Percentiles rank a stretch among this genome's conserved stretches.
phyloP scores from a whole-genome alignment of 1,140 invertebrate genomes.

The Bombus consobrinus region DNA sequence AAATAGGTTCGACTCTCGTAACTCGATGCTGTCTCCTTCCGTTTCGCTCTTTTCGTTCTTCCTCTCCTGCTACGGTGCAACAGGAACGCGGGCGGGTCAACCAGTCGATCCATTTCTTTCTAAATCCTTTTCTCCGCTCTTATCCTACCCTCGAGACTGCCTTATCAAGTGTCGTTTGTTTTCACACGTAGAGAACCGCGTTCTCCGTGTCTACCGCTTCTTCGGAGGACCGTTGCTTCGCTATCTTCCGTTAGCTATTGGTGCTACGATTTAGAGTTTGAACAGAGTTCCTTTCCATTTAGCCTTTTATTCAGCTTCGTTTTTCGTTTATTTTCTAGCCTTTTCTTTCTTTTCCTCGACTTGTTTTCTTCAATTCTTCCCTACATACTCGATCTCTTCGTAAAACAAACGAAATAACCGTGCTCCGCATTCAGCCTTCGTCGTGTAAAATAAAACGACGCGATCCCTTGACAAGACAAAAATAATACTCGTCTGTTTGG shows the following conservation, averaged over 20 bases:
- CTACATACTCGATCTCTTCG: too few species aligned
- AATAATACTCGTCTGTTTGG: too few species aligned
- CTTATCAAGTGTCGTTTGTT: constrained; percentile 55
- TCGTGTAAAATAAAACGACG: too few species aligned
- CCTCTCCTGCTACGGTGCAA: not conserved
- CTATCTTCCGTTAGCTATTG: not conserved
- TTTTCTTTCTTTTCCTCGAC: too few species aligned
- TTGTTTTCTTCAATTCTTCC: too few species aligned
- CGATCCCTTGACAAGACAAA: too few species aligned
- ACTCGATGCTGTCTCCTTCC: constrained; percentile 55
- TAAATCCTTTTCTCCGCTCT: constrained; percentile 58
- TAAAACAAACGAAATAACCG: too few species aligned
- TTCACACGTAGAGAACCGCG: constrained; percentile 24
- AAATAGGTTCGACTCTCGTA: constrained; percentile 71
- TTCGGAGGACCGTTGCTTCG: not conserved
- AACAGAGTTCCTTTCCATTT: too few species aligned
- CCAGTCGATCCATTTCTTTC: constrained; percentile 37
- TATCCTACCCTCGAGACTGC: constrained; percentile 24
- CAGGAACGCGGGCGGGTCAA: not conserved
- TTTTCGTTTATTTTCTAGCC: too few species aligned
- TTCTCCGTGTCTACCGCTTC: constrained; percentile 36
- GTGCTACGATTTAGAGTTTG: not conserved
- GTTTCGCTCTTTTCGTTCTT: constrained; percentile 22
- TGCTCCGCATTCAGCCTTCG: too few species aligned
- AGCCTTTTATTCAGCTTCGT: too few species aligned